Base-by-base conservation (phyloP, 2,797 vertebrate genomes). In the Manis pentadactyla region DNA sequence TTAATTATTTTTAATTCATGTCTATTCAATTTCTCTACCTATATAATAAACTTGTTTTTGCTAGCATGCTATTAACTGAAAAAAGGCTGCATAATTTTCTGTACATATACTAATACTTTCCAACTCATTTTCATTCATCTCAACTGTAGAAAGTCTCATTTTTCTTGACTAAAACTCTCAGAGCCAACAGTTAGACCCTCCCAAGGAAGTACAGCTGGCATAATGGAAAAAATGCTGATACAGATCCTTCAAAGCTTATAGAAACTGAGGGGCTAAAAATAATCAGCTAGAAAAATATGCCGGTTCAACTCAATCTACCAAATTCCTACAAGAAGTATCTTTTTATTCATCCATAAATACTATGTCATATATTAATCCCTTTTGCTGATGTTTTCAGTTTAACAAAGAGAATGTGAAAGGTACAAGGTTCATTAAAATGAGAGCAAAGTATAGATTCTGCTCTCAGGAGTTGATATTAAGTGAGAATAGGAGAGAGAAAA, bases 1-100 rank as follows among this genome's bases (percentile, higher is more conserved):
- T 93, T 92, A 87, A 79, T 93, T 75, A 88, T 89, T 96, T 94
- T 95, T 55, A 88, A 93, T 90, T 73, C 59, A 90, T 73, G 15
- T 66, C 63, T 85, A 66, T 5, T 79, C 14, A 29, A 74, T 68
- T 81, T 89, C 55, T 37, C 42, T 84, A 71, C 9, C 92, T 81
- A 53, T 4, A 63, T 27, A 87, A 75, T 73, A 75, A 71, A 71
- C 49, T 89, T 92, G 8, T 79, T 95, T 90, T 75, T 53, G 73
- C 78, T 64, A 73, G 34, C 39, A 90, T 31, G 69, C 19, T 23
- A 86, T 42, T 75, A 90, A 49, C n/a, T 94, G 42, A 93, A 83
- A 90, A 53, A 88, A 89, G 39, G 18, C 4, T 53, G 13, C 69
- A 49, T 19, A 87, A 93, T 17, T 90, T 92, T 82, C 37, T 81